Percentiles rank a stretch among this genome's conserved stretches.
These are phyloP conservation scores for Timema cristinae DNA, from an alignment of 2,888 invertebrate genomes.

Conservation along the genomic window DNA sequence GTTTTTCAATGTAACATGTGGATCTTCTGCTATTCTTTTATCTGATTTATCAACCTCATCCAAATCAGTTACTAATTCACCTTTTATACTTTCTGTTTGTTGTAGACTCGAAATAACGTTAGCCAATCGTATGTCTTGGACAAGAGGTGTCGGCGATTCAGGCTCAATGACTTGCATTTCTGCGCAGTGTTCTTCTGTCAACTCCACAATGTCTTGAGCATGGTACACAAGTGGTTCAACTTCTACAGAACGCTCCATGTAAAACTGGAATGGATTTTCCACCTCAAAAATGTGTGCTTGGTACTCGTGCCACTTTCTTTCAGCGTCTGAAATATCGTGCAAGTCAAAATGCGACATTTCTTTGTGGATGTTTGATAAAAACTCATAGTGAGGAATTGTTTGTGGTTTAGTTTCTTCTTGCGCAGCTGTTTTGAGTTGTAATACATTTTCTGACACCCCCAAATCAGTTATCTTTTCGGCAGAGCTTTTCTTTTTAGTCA, in stretches of 20 bases:
- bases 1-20: background rate
- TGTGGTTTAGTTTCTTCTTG: too few relatives aligned
- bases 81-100: too few relatives aligned
- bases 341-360: slow-evolving; percentile 3
- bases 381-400: background rate
- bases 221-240: too few relatives aligned
- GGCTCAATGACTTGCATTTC: background rate
- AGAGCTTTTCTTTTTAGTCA: too few relatives aligned
- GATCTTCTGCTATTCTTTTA: background rate
- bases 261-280: too few relatives aligned
- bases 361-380: background rate
- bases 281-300: slow-evolving; percentile 21
- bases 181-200: background rate
- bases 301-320: slow-evolving; percentile 36
- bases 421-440: too few relatives aligned
- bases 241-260: too few relatives aligned
- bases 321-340: slow-evolving; percentile 31
- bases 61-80: background rate
- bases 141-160: background rate
- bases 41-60: slow-evolving; percentile 17
- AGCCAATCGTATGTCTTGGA: background rate
- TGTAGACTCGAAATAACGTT: too few relatives aligned
- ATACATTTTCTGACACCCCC: too few relatives aligned
- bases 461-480: too few relatives aligned
- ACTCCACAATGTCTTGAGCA: background rate